Base-by-base conservation (phyloP, 2,797 vertebrate genomes). In the Danionella dracula region DNA sequence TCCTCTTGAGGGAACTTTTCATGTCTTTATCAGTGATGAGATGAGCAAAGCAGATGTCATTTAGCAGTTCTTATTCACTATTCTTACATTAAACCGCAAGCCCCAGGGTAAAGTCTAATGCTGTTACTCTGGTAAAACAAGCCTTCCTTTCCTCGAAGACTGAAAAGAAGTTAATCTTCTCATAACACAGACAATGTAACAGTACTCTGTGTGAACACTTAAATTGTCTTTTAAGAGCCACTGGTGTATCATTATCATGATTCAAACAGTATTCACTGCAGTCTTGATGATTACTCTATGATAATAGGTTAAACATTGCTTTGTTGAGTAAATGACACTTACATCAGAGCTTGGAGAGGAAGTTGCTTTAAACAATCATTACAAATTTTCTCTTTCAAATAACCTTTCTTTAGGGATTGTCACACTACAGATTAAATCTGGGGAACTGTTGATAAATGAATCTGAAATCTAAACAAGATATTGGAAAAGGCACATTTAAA, bases 1-100 rank as follows among this genome's bases (percentile, higher is more conserved):
- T 74, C 56, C 50, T 71, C 57, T 61, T 69, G 71, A 57, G 64
- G 55, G 55, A 70, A 68, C 69, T 74, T 72, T 70, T 73, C 63
- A 67, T 41, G 68, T 31, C 42, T 60, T 76, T 71, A 78, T 81
- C 76, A 66, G 15, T 56, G 54, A 40, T 54, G 34, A 48, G 66
- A 76, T 62, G 63, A 54, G 63, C 6, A 48, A 78, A 66, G 60
- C 48, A 38, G 58, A 63, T 51, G 29, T 55, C 50, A 66, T 72
- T 51, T 56, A 69, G 67, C 55, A 65, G 58, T 45, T 40, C 11
- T 72, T 59, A 60, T 74, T 68, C 44, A 64, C 58, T 71, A 73
- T 17, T 42, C 50, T 42, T 59, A 23, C 53, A 72, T 71, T 74
- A 71, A 40, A 62, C 53, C 34, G 49, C 32, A 59, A 46, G 56